phyloP scores from a whole-genome alignment of 1,140 invertebrate genomes.

The Oreohelix idahoensis region DNA sequence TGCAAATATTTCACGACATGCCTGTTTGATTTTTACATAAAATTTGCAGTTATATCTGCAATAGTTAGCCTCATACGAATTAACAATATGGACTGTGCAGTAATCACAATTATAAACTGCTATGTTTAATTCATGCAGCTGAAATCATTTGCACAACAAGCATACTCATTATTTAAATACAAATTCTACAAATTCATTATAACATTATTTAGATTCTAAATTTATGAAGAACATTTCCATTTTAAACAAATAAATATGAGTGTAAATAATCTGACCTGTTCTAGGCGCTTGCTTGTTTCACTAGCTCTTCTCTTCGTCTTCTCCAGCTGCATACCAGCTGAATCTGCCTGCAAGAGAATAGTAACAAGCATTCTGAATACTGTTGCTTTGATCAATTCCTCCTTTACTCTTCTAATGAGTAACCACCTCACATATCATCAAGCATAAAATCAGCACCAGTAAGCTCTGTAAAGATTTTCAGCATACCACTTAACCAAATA shows the following conservation, averaged over 20 bases:
- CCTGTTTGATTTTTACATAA: no score
- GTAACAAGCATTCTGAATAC: background rate
- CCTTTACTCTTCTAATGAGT: no score
- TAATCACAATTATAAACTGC: no score
- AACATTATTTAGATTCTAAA: background rate
- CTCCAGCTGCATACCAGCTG: slow-evolving; percentile 17
- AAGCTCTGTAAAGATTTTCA: no score
- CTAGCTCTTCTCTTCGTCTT: slow-evolving; percentile 19
- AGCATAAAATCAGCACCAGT: no score
- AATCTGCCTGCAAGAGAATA: slow-evolving; percentile 36
- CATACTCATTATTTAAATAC: background rate
- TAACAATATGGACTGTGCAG: no score
- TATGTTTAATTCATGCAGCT: background rate
- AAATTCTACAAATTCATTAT: background rate
- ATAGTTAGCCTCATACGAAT: no score
- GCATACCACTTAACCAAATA: no score
- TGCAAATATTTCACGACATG: no score
- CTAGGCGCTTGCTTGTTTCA: slow-evolving; percentile 29
- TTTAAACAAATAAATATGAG: background rate
- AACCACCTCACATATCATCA: no score
- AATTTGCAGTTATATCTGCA: no score
- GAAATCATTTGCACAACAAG: background rate
- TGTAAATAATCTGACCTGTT: slow-evolving; percentile 22
- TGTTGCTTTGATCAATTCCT: no score
- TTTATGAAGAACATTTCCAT: background rate